These are phyloP conservation scores for Andricus quercusramuli DNA, from an alignment of 2,888 invertebrate genomes.

Conservation along the genomic window DNA sequence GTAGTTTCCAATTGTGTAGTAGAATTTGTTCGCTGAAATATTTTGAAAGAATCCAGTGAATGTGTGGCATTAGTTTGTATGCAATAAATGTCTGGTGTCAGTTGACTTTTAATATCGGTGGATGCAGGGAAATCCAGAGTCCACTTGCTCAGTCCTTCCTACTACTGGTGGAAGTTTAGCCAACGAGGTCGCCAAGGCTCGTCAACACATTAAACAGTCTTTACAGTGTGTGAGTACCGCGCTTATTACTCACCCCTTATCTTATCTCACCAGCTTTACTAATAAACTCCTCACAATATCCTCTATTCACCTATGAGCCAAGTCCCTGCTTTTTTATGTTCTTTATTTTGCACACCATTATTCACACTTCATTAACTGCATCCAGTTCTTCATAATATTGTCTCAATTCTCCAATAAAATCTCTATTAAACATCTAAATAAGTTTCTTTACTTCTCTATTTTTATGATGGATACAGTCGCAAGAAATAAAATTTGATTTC, in stretches of 20 bases:
- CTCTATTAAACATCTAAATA: neutral
- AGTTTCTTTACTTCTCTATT: neutral
- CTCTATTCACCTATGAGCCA: neutral
- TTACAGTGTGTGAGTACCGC: constrained; percentile 80
- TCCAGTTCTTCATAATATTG: neutral
- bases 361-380: neutral
- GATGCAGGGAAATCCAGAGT: constrained; percentile 72
- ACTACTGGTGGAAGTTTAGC: constrained; percentile 81
- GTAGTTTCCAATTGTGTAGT: neutral
- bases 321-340: constrained; percentile 1
- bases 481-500: constrained; percentile 14
- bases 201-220: constrained; percentile 87
- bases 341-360: neutral
- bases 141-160: constrained; percentile 68
- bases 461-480: neutral
- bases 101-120: constrained; percentile 72
- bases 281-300: constrained; percentile 18
- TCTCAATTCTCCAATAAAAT: neutral
- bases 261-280: constrained; percentile 37
- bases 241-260: constrained; percentile 61
- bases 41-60: constrained; percentile 46
- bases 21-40: neutral
- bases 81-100: constrained; percentile 65
- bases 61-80: constrained; percentile 57
- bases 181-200: constrained; percentile 92